A percentile compares a stretch with the other conserved stretches of the same genome.
These are phyloP conservation scores for Zaprionus ornatus DNA, from an alignment of 1,140 invertebrate species.

Conservation along the genomic window DNA sequence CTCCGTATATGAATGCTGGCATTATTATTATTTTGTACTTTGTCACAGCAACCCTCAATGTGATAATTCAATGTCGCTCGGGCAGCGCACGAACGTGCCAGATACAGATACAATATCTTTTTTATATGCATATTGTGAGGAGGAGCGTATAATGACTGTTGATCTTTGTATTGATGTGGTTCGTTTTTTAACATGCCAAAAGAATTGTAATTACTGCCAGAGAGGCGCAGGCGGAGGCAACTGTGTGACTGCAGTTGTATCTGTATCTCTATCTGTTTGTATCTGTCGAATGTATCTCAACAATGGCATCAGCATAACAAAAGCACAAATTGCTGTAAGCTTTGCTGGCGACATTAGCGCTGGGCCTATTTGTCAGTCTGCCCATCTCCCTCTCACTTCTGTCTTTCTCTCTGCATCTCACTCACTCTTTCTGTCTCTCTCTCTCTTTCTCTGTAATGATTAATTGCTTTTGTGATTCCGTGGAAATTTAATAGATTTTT, in stretches of 20 bases:
- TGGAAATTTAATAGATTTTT: slow-evolving; percentile 82
- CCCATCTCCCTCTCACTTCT: not conserved
- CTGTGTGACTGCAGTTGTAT: slow-evolving; percentile 4
- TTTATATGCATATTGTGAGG: slow-evolving; percentile 35
- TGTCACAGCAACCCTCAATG: slow-evolving; percentile 53
- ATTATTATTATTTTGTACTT: slow-evolving; percentile 79
- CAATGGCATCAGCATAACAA: slow-evolving; percentile 80
- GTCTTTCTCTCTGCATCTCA: not conserved
- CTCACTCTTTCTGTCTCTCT: slow-evolving; percentile 38
- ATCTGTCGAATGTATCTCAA: slow-evolving; percentile 30
- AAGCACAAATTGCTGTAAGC: slow-evolving; percentile 68
- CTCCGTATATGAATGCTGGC: slow-evolving; percentile 58
- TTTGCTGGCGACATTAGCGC: slow-evolving; percentile 22
- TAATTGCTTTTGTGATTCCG: slow-evolving; percentile 82
- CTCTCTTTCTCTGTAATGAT: slow-evolving; percentile 67
- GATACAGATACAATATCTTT: slow-evolving; percentile 76
- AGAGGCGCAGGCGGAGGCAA: not conserved
- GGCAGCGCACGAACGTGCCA: slow-evolving; percentile 59
- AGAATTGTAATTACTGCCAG: slow-evolving; percentile 75
- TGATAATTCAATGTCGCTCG: slow-evolving; percentile 79
- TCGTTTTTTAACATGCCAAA: slow-evolving; percentile 68
- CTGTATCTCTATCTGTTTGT: slow-evolving; percentile 42
- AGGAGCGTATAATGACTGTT: slow-evolving; percentile 32
- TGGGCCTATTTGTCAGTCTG: not conserved
- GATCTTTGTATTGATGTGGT: slow-evolving; percentile 70